A percentile compares a stretch with the other conserved stretches of the same genome.
Evolutionary conservation across 2,888 invertebrate species (phyloP).

Genomic region (Agonopterix alstromeriana): DNA sequence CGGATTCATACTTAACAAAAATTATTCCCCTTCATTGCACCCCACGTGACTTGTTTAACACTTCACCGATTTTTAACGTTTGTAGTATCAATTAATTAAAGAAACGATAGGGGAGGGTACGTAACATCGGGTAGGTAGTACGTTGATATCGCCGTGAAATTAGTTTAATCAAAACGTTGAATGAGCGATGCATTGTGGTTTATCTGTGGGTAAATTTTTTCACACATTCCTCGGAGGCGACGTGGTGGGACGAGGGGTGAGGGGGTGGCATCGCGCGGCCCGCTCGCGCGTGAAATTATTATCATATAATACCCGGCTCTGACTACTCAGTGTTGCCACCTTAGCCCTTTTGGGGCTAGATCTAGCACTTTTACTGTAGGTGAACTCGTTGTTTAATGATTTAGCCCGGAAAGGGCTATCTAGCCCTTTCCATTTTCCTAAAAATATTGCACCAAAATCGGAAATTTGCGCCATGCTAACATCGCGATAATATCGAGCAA

Average conservation of each 20-base stretch:
- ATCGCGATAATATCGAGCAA: no score
- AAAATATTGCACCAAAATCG: no score
- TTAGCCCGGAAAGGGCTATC: no score
- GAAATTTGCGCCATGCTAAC: no score
- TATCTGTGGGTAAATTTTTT: constrained; percentile 45
- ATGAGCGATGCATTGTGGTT: constrained; percentile 16
- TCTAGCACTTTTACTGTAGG: no score
- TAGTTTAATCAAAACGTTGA: constrained; percentile 23
- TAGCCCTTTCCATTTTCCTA: no score
- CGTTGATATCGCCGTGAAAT: constrained; percentile 36
- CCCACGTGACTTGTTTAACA: constrained; percentile 43
- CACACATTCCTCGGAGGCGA: constrained; percentile 57
- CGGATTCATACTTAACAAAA: background rate
- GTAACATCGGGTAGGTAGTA: constrained; percentile 26
- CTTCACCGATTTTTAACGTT: constrained; percentile 53
- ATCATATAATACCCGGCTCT: constrained; percentile 70
- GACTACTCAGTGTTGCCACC: no score
- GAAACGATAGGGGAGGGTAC: constrained; percentile 29
- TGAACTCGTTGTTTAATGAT: no score
- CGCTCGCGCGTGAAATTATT: constrained; percentile 72
- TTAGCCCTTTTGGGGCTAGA: no score
- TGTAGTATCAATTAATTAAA: constrained; percentile 62
- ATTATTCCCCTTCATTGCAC: background rate
- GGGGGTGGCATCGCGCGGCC: constrained; percentile 33
- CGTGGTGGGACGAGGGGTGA: constrained; percentile 31